Percentiles rank a stretch among this genome's conserved stretches.
Conservation (phyloP, 2,888 invertebrate species). For the Diarsia mendica region DNA sequence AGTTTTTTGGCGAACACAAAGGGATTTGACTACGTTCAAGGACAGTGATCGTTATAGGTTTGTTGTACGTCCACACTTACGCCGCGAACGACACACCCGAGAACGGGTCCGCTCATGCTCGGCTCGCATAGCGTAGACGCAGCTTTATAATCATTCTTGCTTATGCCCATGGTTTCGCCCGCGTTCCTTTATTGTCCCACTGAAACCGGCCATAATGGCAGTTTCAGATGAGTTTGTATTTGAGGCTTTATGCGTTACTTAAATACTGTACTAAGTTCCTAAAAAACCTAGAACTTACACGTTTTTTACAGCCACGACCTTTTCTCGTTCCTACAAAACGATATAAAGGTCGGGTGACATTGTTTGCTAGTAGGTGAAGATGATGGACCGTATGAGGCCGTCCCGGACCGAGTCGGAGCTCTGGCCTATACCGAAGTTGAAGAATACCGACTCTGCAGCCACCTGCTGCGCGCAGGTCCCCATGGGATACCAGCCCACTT, state of each 20-base stretch:
- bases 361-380: constrained; percentile 90
- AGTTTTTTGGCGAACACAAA: too few relatives aligned
- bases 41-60: too few relatives aligned
- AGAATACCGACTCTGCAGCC: constrained; percentile 93
- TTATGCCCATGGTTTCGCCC: neutral
- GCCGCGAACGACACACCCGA: too few relatives aligned
- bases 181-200: neutral
- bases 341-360: constrained; percentile 54
- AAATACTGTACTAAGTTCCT: neutral
- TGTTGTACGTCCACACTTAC: too few relatives aligned
- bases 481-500: constrained; percentile 95
- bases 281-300: neutral
- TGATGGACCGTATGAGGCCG: constrained; percentile 94
- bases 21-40: too few relatives aligned
- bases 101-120: too few relatives aligned
- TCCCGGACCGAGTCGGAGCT: constrained; percentile 93
- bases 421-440: constrained; percentile 94
- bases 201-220: neutral
- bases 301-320: constrained; percentile 34
- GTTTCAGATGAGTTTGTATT: neutral
- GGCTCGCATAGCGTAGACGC: too few relatives aligned
- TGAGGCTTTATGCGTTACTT: neutral
- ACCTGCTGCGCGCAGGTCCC: constrained; percentile 93
- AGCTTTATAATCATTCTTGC: neutral
- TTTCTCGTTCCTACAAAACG: constrained; percentile 43